phyloP scores from a whole-genome alignment of 1,140 invertebrate species.

The Bombus waltoni region DNA sequence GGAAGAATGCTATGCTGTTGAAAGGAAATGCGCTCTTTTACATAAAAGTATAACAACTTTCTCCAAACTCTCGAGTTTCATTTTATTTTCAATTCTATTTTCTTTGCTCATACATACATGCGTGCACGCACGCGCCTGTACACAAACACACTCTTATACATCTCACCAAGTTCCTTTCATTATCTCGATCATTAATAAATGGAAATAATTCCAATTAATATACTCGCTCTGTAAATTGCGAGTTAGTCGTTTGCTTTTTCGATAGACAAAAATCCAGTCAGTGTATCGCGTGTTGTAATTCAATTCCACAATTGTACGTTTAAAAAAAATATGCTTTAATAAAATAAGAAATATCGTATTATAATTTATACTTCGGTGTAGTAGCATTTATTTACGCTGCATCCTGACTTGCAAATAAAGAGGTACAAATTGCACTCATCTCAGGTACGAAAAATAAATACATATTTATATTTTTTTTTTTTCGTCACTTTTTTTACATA shows the following conservation, averaged over 20 bases:
- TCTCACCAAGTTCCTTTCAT: neutral
- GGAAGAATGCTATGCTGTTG: conserved; percentile 39
- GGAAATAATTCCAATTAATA: conserved; percentile 14
- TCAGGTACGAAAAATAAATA: conserved; percentile 26
- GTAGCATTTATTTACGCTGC: neutral
- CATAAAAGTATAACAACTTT: conserved; percentile 44
- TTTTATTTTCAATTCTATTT: conserved; percentile 16
- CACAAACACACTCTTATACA: neutral
- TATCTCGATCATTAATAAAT: neutral
- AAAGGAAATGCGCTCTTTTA: conserved; percentile 49
- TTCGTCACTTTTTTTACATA: conserved; percentile 9
- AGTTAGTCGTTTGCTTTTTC: conserved; percentile 1
- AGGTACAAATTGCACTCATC: neutral
- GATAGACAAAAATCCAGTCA: neutral
- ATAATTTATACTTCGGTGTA: neutral
- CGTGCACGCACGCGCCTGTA: too few relatives aligned
- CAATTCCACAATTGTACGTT: conserved; percentile 53
- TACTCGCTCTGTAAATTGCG: conserved; percentile 27
- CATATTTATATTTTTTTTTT: neutral
- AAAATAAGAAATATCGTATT: conserved; percentile 57
- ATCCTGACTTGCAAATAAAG: neutral
- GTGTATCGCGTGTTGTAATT: conserved; percentile 33
- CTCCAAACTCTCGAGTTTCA: neutral
- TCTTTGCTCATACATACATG: neutral
- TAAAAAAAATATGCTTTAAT: conserved; percentile 70